These are phyloP conservation scores for Venustaconcha ellipsiformis DNA, from an alignment of 1,140 invertebrate genomes.

Conservation along the genomic window DNA sequence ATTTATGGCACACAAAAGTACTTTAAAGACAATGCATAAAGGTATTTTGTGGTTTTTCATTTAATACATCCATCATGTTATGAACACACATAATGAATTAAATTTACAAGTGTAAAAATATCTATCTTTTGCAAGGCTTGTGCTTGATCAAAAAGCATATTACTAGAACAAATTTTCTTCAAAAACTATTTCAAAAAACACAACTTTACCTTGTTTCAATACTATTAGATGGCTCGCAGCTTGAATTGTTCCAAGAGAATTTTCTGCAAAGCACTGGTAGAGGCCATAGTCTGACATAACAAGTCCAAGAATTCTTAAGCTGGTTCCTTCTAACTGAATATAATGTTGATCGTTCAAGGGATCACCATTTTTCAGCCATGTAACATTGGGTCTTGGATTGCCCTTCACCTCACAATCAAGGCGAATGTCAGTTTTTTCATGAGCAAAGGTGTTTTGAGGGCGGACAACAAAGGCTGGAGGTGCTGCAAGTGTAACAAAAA, in stretches of 20 bases:
- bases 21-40: no score
- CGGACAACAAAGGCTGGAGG: constrained; percentile 81
- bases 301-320: constrained; percentile 92
- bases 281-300: constrained; percentile 89
- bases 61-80: no score
- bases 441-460: constrained; percentile 80
- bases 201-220: constrained; percentile 77
- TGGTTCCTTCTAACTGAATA: constrained; percentile 79
- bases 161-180: no score
- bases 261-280: constrained; percentile 93
- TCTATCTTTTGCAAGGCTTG: no score
- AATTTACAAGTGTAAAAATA: no score
- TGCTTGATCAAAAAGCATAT: no score
- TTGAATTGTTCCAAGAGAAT: constrained; percentile 87
- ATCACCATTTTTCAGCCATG: constrained; percentile 96
- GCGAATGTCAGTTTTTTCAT: constrained; percentile 87
- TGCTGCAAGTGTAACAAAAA: constrained; percentile 69
- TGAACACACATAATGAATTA: no score
- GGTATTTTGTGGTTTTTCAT: no score
- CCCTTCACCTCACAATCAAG: constrained; percentile 89
- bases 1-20: no score
- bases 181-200: no score
- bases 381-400: constrained; percentile 83
- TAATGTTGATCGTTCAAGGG: constrained; percentile 88
- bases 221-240: constrained; percentile 85